Evolutionary conservation across 2,888 invertebrate genomes (phyloP).

Genomic region (Brachypalpus laphriformis): DNA sequence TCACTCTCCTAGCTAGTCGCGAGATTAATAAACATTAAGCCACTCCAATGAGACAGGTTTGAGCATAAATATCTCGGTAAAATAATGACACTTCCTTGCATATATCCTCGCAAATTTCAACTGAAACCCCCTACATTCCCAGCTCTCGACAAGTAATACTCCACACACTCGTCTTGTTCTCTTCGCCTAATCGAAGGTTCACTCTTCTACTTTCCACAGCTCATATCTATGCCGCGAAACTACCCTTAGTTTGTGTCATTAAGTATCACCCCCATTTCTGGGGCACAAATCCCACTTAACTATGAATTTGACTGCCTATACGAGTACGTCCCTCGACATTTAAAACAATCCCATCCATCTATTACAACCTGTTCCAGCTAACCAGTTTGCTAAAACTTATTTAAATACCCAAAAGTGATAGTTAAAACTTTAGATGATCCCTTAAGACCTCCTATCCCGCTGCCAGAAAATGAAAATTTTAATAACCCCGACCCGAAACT

Average conservation of each 20-base stretch:
- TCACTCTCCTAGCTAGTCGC: too few relatives aligned
- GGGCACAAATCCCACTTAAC: neutral
- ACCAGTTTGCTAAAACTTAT: neutral
- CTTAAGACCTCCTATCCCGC: neutral
- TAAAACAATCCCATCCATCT: neutral
- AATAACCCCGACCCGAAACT: constrained; percentile 14
- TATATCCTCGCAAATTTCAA: too few relatives aligned
- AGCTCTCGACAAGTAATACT: too few relatives aligned
- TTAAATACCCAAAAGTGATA: constrained; percentile 17
- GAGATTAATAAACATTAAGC: too few relatives aligned
- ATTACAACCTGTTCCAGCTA: neutral
- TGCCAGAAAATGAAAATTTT: neutral
- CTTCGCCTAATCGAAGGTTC: neutral
- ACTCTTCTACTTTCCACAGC: neutral
- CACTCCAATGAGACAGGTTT: too few relatives aligned
- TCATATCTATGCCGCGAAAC: neutral
- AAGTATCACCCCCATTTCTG: neutral
- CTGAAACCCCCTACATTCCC: too few relatives aligned
- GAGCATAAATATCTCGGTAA: too few relatives aligned
- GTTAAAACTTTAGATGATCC: constrained; percentile 20
- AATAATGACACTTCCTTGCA: too few relatives aligned
- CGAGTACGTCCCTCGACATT: neutral
- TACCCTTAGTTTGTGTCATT: neutral
- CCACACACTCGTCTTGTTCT: too few relatives aligned
- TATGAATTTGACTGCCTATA: neutral